These are phyloP conservation scores for Leuctra nigra DNA, from an alignment of 2,888 invertebrate genomes.

Conservation along the genomic window DNA sequence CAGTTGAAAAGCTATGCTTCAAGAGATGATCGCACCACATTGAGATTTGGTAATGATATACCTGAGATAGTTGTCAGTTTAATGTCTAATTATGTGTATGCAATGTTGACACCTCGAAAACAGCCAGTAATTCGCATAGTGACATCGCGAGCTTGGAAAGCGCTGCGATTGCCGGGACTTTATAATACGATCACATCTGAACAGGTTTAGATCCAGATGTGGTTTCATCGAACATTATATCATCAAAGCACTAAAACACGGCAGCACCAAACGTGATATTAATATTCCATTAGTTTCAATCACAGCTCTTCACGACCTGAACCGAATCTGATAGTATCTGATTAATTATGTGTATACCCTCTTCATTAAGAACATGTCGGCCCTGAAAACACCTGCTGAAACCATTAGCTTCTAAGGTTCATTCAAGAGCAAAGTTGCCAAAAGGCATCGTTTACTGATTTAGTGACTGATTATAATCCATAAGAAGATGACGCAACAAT, in stretches of 20 bases:
- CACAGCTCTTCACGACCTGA: neutral
- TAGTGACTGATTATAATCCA: neutral
- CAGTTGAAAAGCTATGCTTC: too few relatives aligned
- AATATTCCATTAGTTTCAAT: conserved; percentile 7
- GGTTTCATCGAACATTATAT: neutral
- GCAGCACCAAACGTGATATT: conserved; percentile 1
- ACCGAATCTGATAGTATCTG: neutral
- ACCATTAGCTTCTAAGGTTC: neutral
- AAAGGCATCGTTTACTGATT: neutral
- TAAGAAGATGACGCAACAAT: neutral
- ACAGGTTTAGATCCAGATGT: neutral
- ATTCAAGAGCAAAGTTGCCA: neutral
- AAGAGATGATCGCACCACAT: too few relatives aligned
- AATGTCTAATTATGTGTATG: too few relatives aligned
- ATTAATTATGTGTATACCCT: neutral
- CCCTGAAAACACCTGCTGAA: conserved; percentile 2
- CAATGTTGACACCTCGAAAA: too few relatives aligned
- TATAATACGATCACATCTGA: too few relatives aligned
- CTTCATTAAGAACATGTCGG: conserved; percentile 2
- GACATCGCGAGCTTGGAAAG: too few relatives aligned
- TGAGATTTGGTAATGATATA: too few relatives aligned
- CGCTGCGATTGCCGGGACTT: too few relatives aligned
- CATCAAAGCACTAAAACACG: neutral
- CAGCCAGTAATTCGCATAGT: too few relatives aligned
- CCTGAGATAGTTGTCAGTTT: too few relatives aligned